Percentiles rank a stretch among this genome's conserved stretches.
phyloP scores from a whole-genome alignment of 2,888 invertebrate genomes.

The Choristoneura rosaceana region DNA sequence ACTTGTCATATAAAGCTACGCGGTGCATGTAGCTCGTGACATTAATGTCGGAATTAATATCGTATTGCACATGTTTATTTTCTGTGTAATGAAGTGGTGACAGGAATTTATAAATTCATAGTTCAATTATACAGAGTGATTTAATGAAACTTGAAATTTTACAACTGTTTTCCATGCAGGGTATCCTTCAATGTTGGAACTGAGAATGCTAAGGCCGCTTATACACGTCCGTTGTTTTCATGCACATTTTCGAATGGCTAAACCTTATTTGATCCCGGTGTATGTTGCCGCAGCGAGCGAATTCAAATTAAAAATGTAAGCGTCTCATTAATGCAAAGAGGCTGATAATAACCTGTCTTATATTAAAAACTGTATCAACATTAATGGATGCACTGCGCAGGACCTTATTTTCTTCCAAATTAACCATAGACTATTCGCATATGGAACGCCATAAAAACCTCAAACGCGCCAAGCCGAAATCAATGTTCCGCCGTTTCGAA shows the following conservation, averaged over 20 bases:
- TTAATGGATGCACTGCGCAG: slow-evolving; percentile 23
- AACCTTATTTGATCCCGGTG: too few species aligned
- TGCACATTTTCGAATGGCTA: too few species aligned
- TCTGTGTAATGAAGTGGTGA: neutral
- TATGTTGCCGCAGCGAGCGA: neutral
- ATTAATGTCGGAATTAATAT: slow-evolving; percentile 3
- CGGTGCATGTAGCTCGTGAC: neutral
- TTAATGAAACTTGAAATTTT: too few species aligned
- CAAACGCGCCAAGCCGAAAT: neutral
- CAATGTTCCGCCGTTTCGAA: slow-evolving; percentile 18
- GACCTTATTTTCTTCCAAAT: slow-evolving; percentile 38
- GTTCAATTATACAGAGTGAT: too few species aligned
- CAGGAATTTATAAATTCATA: too few species aligned
- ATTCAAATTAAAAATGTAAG: neutral
- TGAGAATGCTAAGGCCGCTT: too few species aligned
- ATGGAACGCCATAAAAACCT: slow-evolving; percentile 26
- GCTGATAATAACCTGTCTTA: slow-evolving; percentile 26
- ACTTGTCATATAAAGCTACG: neutral
- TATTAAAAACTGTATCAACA: slow-evolving; percentile 36
- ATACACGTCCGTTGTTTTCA: too few species aligned
- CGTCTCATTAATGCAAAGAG: slow-evolving; percentile 26
- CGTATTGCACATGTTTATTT: neutral
- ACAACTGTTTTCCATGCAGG: too few species aligned
- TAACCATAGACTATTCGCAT: slow-evolving; percentile 23
- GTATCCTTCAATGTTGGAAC: too few species aligned